Evolutionary conservation across 1,140 invertebrate genomes (phyloP), one percentile per base, ranked within the genome.

Genomic region (Trialeurodes vaporariorum): DNA sequence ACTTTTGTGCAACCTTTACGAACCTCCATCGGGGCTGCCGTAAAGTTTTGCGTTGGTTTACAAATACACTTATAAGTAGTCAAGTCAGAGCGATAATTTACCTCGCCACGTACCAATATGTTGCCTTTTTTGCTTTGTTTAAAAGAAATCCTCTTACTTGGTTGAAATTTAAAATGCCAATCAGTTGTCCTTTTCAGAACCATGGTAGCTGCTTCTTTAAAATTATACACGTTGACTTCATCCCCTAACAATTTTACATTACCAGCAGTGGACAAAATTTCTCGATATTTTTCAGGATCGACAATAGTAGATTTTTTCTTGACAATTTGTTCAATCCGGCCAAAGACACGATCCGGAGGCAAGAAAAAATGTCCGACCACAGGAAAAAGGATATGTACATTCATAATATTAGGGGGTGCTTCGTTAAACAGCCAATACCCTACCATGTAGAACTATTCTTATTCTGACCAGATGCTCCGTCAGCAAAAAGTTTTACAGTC

Each of bases 281-380:
- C 59, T 27, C 59, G 23, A 34, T 68, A 70, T 62, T 70, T 64
- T 25, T 68, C 24, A 59, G 67, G 63, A 23, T 62, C 27, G 27
- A 25, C 63, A 21, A 75, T 69, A 9, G 64, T 71, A 27, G 71
- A 68, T 69, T 67, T 71, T 64, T 71, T 73, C 69, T 68, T 73
- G 24, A 73, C 40, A 24, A 40, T 23, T 71, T 73, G 72, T 72
- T 76, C 72, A 68, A 70, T 71, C 21, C 63, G n/a, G 1, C 69
- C 75, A 71, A 76, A 77, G 1, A 77, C 73, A 49, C 73, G 66
- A 63, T 75, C 75, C 1, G 75, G 71, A 1, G 75, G 74, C 23
- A 77, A 70, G 66, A 72, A 76, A 12, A 68, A 73, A 66, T 76
- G 74, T 17, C 75, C 74, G 12, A 67, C 68, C 22, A 76, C 67